phyloP scores from a whole-genome alignment of 2,888 invertebrate genomes.

The Ormyrus nitidulus region DNA sequence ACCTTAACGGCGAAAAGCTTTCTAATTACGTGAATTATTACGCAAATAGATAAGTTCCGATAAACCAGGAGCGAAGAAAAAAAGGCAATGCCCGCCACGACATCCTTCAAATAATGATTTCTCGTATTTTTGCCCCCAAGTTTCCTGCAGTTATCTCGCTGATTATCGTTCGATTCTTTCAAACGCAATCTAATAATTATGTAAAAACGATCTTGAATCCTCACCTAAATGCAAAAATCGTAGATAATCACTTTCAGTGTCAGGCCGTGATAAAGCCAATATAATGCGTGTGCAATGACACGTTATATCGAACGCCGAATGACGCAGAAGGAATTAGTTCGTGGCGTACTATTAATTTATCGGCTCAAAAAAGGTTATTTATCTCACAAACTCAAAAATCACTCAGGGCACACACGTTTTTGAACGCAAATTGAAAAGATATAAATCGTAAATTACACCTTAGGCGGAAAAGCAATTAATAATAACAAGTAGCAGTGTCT shows the following conservation, averaged over 20 bases:
- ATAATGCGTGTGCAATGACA: slow-evolving; percentile 40
- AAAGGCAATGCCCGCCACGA: slow-evolving; percentile 8
- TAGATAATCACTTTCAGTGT: slow-evolving; percentile 47
- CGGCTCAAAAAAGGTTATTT: not conserved
- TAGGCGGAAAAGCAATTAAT: slow-evolving; percentile 60
- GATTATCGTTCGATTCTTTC: slow-evolving; percentile 15
- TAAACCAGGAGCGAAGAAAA: slow-evolving; percentile 15
- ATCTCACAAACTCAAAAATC: not conserved
- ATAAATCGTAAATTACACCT: no score
- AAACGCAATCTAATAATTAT: slow-evolving; percentile 44
- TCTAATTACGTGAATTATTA: slow-evolving; percentile 46
- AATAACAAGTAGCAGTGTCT: slow-evolving; percentile 57
- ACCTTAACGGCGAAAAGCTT: slow-evolving; percentile 40
- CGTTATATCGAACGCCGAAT: slow-evolving; percentile 25
- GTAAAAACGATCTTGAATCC: slow-evolving; percentile 46
- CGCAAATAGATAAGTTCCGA: slow-evolving; percentile 17
- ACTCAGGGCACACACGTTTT: no score
- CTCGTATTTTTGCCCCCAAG: slow-evolving; percentile 8
- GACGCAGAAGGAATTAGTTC: slow-evolving; percentile 18
- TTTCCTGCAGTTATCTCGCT: slow-evolving; percentile 34
- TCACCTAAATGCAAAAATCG: slow-evolving; percentile 38
- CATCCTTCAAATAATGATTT: slow-evolving; percentile 32
- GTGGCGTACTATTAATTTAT: slow-evolving; percentile 33
- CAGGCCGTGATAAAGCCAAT: slow-evolving; percentile 40
- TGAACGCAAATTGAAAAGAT: no score